Base-by-base conservation (phyloP, 1,140 invertebrate genomes). In the Leptinotarsa texana region DNA sequence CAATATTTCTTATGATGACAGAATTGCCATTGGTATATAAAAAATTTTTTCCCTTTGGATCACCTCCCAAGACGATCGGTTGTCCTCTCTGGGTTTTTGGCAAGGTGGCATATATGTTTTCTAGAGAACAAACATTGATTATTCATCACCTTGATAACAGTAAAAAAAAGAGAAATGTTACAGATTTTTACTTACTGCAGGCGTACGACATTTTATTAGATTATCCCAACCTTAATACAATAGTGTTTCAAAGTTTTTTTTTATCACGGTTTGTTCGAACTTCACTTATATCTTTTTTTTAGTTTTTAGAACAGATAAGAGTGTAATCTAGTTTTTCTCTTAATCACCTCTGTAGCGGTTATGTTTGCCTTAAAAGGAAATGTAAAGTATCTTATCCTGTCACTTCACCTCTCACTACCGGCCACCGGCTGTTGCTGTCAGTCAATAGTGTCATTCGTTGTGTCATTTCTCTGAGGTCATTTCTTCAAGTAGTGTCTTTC, bases 11-110 rank as follows among this genome's bases (percentile, higher is more conserved):
- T 82, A 99, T 99, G 81, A 98, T 98, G 62, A 99, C 96, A 83
- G 94, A 98, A 84, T 98, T 98, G 78, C 97, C 97, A 90, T 99
- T 98, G 51, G 95, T 94, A 85, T 99, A 99, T 22, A 99, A 89
- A 85, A 99, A 97, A 83, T 96, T 98, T 82, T 98, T 97, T 63
- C 97, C 97, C 86, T 99, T 98, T 13, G 97, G 97, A 89, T 98
- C 97, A 24, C 92, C 92, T 71, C 96, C 96, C 69, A 99, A 85
- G 61, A 99, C 96, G 77, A 99, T 90, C 24, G 97, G 95, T 80
- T 95, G 92, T 24, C 98, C 98, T 81, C 98, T 89, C 82, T 93
- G 92, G 22, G 98, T 99, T 82, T 93, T 91, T 65, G 98, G 98
- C 80, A 99, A 87, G 61, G 96, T 92, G 63, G 97, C 95, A 88